A percentile compares a stretch with the other conserved stretches of the same genome.
Evolutionary conservation across 2,113 vertebrate genomes (phyloP).

Genomic region (Acrocephalus kingi): DNA sequence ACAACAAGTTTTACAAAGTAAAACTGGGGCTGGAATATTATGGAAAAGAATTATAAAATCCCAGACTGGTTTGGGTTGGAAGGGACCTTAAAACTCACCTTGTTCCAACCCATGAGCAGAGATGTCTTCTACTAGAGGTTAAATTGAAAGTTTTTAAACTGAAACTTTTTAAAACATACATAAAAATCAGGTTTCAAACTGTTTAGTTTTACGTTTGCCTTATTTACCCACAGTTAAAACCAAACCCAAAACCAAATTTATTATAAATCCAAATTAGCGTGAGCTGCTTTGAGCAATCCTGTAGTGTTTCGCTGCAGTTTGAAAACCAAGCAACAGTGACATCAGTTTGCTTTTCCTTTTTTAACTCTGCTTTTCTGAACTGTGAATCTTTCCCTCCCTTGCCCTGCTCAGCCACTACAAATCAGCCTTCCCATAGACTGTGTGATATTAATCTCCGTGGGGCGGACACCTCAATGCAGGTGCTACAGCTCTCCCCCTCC

Average conservation of each 20-base stretch:
- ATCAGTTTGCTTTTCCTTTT: neutral
- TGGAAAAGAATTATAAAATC: neutral
- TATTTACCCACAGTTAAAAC: neutral
- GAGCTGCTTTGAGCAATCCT: neutral
- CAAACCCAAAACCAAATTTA: neutral
- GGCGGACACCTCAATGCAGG: constrained; percentile 66
- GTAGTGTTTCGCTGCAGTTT: neutral
- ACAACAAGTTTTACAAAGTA: neutral
- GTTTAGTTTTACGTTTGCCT: neutral
- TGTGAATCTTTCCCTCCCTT: neutral
- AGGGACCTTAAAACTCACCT: neutral
- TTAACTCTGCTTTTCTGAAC: neutral
- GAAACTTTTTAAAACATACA: neutral
- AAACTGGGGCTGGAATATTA: neutral
- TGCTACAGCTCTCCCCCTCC: constrained; percentile 60
- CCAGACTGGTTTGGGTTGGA: neutral
- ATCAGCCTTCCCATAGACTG: constrained; percentile 46
- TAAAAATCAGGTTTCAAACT: neutral
- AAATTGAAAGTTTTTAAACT: neutral
- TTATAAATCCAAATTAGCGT: neutral
- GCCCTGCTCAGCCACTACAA: constrained; percentile 17
- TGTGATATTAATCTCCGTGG: constrained; percentile 65
- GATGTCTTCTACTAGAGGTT: no score
- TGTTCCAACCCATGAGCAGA: neutral
- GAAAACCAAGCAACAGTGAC: neutral